Percentiles rank a stretch among this genome's conserved stretches.
phyloP scores from a whole-genome alignment of 2,797 vertebrate species.

The Pangasius mekongensis region DNA sequence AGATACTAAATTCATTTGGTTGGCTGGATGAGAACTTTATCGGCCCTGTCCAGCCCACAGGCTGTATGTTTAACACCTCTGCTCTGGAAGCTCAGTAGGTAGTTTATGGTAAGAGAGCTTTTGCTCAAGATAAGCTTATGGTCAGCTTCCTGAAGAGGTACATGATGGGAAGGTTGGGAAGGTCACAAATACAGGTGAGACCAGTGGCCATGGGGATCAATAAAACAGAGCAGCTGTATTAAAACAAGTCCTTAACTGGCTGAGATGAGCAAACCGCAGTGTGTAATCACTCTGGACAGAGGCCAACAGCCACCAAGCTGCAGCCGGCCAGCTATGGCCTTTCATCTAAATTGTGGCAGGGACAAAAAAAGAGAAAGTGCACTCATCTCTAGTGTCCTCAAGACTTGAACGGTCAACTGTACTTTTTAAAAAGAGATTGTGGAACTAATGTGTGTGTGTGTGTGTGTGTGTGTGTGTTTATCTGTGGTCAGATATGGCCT shows the following conservation, averaged over 20 bases:
- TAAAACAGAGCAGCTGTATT: slow-evolving; percentile 54
- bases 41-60: background rate
- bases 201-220: slow-evolving; percentile 27
- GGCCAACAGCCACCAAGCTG: slow-evolving; percentile 31
- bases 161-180: slow-evolving; percentile 20
- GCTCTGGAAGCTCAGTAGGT: background rate
- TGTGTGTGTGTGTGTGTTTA: background rate
- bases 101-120: background rate
- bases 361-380: slow-evolving; percentile 19
- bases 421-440: slow-evolving; percentile 31
- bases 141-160: background rate
- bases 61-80: background rate
- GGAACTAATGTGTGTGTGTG: background rate
- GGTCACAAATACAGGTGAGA: slow-evolving; percentile 1
- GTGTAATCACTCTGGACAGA: slow-evolving; percentile 57
- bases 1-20: background rate
- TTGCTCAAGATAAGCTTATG: slow-evolving; percentile 1
- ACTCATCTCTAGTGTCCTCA: slow-evolving; percentile 47
- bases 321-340: slow-evolving; percentile 40
- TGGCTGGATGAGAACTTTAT: background rate
- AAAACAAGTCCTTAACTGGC: slow-evolving; percentile 60
- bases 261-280: slow-evolving; percentile 43
- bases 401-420: slow-evolving; percentile 50
- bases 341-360: slow-evolving; percentile 56
- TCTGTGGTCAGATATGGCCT: slow-evolving; percentile 8